phyloP scores from a whole-genome alignment of 2,888 invertebrate genomes.

The Pyrgus malvae region DNA sequence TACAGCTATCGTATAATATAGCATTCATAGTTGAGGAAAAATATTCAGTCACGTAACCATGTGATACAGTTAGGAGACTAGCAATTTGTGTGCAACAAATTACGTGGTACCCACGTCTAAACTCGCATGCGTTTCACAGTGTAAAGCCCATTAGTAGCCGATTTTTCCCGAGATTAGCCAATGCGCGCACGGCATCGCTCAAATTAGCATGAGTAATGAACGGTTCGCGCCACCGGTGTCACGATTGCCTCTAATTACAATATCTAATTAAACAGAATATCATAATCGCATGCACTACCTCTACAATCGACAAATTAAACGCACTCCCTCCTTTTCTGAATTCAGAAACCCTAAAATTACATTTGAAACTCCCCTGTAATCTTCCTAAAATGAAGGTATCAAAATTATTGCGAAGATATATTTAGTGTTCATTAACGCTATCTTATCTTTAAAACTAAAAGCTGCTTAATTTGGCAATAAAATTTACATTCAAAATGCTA shows the following conservation, averaged over 20 bases:
- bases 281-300: slow-evolving; percentile 41
- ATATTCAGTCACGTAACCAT: slow-evolving; percentile 16
- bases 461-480: no score
- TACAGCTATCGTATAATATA: no score
- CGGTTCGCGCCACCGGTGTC: slow-evolving; percentile 55
- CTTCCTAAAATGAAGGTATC: no score
- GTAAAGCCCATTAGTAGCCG: slow-evolving; percentile 39
- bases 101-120: slow-evolving; percentile 32
- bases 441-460: no score
- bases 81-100: slow-evolving; percentile 28
- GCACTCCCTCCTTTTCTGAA: slow-evolving; percentile 33
- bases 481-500: no score
- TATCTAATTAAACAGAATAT: slow-evolving; percentile 65
- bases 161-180: slow-evolving; percentile 52
- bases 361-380: no score
- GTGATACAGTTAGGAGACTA: slow-evolving; percentile 23
- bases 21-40: neutral
- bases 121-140: slow-evolving; percentile 46
- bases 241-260: slow-evolving; percentile 60
- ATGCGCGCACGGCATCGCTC: slow-evolving; percentile 48
- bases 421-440: no score
- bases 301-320: slow-evolving; percentile 37
- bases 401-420: no score
- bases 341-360: neutral
- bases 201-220: slow-evolving; percentile 66